Evolutionary conservation across 2,113 vertebrate genomes (phyloP).

Genomic region (Thamnaconus septentrionalis): DNA sequence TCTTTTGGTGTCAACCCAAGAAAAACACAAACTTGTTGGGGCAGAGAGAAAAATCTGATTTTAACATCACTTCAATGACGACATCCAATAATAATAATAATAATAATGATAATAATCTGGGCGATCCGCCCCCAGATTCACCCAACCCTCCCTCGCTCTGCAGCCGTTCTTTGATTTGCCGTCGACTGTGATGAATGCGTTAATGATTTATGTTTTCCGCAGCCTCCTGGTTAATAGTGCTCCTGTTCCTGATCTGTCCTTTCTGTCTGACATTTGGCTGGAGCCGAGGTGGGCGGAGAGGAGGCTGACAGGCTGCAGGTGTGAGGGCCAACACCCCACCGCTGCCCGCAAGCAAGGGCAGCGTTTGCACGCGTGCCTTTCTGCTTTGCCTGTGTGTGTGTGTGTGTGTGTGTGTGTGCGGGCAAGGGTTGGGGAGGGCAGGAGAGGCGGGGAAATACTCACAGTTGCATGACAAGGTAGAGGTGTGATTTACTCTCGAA

Average conservation of each 20-base stretch:
- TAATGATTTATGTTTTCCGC: conserved; percentile 23
- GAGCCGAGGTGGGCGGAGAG: conserved; percentile 39
- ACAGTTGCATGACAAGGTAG: conserved; percentile 99
- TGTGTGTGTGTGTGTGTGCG: conserved; percentile 25
- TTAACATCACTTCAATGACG: too few species aligned
- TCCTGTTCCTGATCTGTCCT: conserved; percentile 24
- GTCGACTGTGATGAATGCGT: conserved; percentile 29
- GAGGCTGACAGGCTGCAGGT: conserved; percentile 60
- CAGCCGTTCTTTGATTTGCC: conserved; percentile 1
- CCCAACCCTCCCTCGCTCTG: neutral
- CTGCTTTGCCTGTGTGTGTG: conserved; percentile 5
- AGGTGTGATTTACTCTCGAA: conserved; percentile 94
- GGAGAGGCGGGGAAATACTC: conserved; percentile 71
- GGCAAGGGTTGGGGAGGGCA: conserved; percentile 10
- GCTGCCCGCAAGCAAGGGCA: conserved; percentile 25
- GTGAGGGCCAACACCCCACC: conserved; percentile 61
- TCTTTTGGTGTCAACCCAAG: too few species aligned
- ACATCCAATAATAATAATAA: too few species aligned
- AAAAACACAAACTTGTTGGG: too few species aligned
- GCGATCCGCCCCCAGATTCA: neutral
- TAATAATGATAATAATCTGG: too few species aligned
- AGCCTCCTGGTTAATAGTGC: conserved; percentile 7
- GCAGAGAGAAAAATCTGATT: too few species aligned
- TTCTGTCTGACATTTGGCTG: conserved; percentile 56
- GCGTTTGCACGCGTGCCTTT: conserved; percentile 5